Evolutionary conservation across 1,140 invertebrate genomes (phyloP).

Genomic region (Bombus superbus): DNA sequence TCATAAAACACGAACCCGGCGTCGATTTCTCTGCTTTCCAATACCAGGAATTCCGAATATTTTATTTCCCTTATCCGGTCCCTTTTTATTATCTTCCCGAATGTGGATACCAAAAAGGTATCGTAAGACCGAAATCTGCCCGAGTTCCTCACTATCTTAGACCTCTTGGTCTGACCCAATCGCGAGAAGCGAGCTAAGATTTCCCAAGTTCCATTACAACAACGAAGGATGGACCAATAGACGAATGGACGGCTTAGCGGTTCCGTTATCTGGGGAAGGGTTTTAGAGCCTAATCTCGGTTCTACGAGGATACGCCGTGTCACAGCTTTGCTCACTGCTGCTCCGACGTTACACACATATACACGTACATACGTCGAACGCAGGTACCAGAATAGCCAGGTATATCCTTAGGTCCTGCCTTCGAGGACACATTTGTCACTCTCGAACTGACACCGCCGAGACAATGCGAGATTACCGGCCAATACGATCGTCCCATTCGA

Average conservation of each 20-base stretch:
- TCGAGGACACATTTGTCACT: constrained; percentile 70
- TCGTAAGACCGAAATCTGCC: constrained; percentile 37
- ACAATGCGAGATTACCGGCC: constrained; percentile 62
- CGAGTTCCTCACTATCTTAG: constrained; percentile 25
- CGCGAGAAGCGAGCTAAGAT: constrained; percentile 23
- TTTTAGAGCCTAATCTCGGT: constrained; percentile 74
- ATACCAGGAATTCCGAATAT: constrained; percentile 22
- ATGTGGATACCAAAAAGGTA: constrained; percentile 20
- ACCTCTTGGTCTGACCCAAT: constrained; percentile 6
- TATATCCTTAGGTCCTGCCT: constrained; percentile 60
- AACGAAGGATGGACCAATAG: constrained; percentile 60
- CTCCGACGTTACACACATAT: constrained; percentile 36
- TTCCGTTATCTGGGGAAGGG: constrained; percentile 71
- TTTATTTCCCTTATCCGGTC: constrained; percentile 21
- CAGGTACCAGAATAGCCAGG: constrained; percentile 65
- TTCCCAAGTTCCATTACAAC: constrained; percentile 55
- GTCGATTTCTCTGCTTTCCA: neutral
- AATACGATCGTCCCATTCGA: constrained; percentile 45
- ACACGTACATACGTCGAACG: constrained; percentile 29
- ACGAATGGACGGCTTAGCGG: constrained; percentile 73
- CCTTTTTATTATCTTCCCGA: constrained; percentile 31
- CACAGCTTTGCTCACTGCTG: constrained; percentile 50
- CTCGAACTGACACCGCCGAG: constrained; percentile 54
- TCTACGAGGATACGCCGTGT: constrained; percentile 61
- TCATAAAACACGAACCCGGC: constrained; percentile 7